These are phyloP conservation scores for Creontiades dilutus DNA, from an alignment of 2,888 invertebrate species.

Conservation along the genomic window DNA sequence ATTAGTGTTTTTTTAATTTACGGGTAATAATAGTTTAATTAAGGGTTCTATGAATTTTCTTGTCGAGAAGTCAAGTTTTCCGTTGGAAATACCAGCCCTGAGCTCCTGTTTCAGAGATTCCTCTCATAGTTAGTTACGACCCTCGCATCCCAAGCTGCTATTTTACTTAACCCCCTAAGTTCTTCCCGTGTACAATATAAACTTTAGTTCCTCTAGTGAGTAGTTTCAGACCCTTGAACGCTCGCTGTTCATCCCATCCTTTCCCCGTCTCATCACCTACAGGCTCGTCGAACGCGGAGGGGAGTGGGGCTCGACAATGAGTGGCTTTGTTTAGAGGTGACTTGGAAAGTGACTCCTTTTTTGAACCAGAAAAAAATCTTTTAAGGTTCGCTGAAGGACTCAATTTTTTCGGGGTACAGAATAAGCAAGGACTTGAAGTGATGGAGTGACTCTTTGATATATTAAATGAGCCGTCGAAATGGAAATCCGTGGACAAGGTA, in stretches of 20 bases:
- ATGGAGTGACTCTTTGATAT: constrained; percentile 49
- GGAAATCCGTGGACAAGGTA: constrained; percentile 59
- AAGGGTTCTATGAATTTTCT: no score
- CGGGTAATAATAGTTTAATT: no score
- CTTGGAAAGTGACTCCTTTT: constrained; percentile 18
- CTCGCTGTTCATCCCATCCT: background rate
- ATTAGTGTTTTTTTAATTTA: no score
- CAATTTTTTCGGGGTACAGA: constrained; percentile 44
- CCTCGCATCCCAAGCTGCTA: background rate
- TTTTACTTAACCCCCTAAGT: background rate
- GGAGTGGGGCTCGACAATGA: constrained; percentile 37
- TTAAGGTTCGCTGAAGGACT: background rate
- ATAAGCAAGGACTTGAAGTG: constrained; percentile 46
- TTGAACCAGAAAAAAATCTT: background rate
- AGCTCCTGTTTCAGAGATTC: background rate
- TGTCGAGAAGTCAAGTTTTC: no score
- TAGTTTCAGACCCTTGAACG: background rate
- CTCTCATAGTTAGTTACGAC: background rate
- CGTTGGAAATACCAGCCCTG: background rate
- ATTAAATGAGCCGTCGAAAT: background rate
- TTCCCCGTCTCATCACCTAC: background rate
- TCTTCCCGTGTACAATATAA: background rate
- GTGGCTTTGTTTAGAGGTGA: constrained; percentile 24
- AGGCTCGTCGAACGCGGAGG: background rate
- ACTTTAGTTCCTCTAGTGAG: constrained; percentile 12